Evolutionary conservation across 2,113 vertebrate genomes (phyloP).

Genomic region (Macrotis lagotis): DNA sequence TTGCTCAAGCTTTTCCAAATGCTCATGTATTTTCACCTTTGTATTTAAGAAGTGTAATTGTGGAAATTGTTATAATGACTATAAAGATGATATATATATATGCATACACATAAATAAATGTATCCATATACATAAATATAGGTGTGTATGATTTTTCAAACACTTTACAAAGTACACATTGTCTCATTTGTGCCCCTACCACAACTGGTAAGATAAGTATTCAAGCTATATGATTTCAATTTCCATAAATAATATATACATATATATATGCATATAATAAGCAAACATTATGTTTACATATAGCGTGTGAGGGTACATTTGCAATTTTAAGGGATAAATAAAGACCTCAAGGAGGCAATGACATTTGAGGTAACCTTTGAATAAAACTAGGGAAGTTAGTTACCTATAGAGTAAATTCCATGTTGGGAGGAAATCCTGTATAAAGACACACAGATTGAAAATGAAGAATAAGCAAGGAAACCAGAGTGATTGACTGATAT

Average conservation of each 20-base stretch:
- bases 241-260: neutral
- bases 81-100: too few species aligned
- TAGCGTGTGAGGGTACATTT: neutral
- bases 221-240: neutral
- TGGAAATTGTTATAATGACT: too few species aligned
- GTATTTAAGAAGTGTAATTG: too few species aligned
- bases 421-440: neutral
- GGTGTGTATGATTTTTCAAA: neutral
- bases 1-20: too few species aligned
- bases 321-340: neutral
- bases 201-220: neutral
- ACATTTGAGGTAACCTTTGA: neutral
- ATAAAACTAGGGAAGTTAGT: neutral
- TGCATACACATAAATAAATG: too few species aligned
- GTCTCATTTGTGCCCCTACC: neutral
- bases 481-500: neutral
- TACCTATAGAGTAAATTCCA: neutral
- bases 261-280: too few species aligned
- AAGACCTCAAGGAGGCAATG: neutral
- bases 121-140: too few species aligned
- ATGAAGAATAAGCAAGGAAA: neutral
- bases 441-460: neutral
- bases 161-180: neutral
- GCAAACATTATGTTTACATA: too few species aligned
- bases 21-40: too few species aligned